Conservation (phyloP, 2,888 invertebrate genomes). For the Nomada fabriciana region DNA sequence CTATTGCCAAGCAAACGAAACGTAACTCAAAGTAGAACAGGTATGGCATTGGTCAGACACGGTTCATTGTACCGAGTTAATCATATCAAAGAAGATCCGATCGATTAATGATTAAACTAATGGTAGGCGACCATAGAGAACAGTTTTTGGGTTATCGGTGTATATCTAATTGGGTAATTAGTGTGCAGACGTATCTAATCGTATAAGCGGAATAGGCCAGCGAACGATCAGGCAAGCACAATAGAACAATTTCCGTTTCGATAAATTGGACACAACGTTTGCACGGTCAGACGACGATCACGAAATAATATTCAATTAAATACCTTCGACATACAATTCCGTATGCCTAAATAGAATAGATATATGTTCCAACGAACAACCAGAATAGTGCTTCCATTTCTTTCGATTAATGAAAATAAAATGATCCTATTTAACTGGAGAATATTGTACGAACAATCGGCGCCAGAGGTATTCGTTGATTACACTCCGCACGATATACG, state of each 20-base stretch:
- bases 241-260: neutral
- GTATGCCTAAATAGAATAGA: no score
- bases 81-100: no score
- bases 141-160: neutral
- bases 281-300: neutral
- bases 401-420: neutral
- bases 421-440: neutral
- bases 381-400: no score
- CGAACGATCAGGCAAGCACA: neutral
- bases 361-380: no score
- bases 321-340: neutral
- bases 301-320: neutral
- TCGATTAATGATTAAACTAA: neutral
- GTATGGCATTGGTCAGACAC: neutral
- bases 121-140: neutral
- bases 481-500: neutral
- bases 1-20: neutral
- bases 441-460: no score
- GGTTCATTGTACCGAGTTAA: neutral
- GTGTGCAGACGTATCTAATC: neutral
- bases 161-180: conserved; percentile 23
- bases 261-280: neutral
- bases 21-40: neutral
- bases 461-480: neutral
- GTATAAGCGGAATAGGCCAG: neutral